phyloP scores from a whole-genome alignment of 2,888 invertebrate species.

The Fissipunctia ypsillon region DNA sequence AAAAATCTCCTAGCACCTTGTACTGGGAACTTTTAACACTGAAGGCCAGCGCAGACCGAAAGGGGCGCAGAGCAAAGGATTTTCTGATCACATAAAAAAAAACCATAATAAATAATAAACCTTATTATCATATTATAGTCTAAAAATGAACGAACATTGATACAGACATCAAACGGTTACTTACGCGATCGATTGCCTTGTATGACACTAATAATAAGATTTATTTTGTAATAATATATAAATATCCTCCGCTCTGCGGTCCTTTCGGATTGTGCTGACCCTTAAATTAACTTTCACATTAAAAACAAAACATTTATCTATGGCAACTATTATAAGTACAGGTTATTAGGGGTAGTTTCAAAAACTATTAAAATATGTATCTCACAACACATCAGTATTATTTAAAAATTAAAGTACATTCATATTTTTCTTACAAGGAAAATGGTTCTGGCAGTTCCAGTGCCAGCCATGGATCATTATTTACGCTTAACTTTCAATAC shows the following conservation, averaged over 20 bases:
- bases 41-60: background rate
- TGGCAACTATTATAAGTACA: conserved; percentile 70
- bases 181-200: background rate
- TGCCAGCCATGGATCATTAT: conserved; percentile 4
- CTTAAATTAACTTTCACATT: conserved; percentile 43
- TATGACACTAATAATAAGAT: background rate
- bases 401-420: conserved; percentile 65
- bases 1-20: conserved; percentile 75
- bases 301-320: conserved; percentile 56
- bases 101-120: background rate
- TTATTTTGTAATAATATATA: background rate
- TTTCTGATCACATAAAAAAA: conserved; percentile 1
- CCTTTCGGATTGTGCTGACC: background rate
- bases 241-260: background rate
- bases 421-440: conserved; percentile 54
- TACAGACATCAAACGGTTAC: background rate
- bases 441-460: conserved; percentile 47
- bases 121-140: background rate
- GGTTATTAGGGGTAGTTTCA: conserved; percentile 63
- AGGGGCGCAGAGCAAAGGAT: background rate
- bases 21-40: conserved; percentile 64
- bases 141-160: background rate
- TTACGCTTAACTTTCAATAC: conserved; percentile 9
- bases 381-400: conserved; percentile 67
- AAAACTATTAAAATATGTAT: conserved; percentile 68